phyloP scores from a whole-genome alignment of 2,113 vertebrate species.

The Maccullochella peelii region DNA sequence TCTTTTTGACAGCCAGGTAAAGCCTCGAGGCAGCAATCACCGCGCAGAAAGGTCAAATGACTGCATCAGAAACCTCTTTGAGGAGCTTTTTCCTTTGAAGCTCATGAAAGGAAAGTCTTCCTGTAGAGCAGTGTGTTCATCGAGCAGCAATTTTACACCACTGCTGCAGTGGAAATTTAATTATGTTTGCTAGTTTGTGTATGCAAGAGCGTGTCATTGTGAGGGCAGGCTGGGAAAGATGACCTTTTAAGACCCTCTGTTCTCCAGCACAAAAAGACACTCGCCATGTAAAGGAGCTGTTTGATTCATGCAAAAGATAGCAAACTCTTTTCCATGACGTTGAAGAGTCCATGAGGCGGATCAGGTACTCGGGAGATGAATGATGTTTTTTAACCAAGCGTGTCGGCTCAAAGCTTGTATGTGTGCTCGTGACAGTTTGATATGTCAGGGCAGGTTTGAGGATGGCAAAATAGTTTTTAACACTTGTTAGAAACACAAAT shows the following conservation, averaged over 20 bases:
- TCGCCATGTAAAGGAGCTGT: conserved; percentile 9
- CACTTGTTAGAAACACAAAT: not conserved
- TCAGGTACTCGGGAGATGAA: conserved; percentile 6
- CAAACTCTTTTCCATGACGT: conserved; percentile 26
- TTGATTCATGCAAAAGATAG: conserved; percentile 14
- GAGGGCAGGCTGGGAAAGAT: not conserved
- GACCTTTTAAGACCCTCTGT: conserved; percentile 31
- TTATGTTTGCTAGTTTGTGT: conserved; percentile 24
- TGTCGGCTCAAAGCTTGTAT: not conserved
- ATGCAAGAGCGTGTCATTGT: not conserved
- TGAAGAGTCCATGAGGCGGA: not conserved
- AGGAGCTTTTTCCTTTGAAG: conserved; percentile 1
- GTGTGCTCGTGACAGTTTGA: not conserved
- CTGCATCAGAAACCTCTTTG: conserved; percentile 10
- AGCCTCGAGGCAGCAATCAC: conserved; percentile 38
- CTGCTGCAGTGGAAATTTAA: conserved; percentile 43
- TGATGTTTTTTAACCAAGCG: conserved; percentile 7
- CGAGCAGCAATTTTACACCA: conserved; percentile 28
- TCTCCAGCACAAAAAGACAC: conserved; percentile 13
- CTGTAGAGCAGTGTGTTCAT: not conserved
- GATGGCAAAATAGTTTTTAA: conserved; percentile 5
- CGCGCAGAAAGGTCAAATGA: conserved; percentile 46
- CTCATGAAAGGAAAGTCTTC: not conserved
- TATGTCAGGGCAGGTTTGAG: conserved; percentile 19
- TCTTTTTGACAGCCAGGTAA: conserved; percentile 54